These are phyloP conservation scores for Phoenoteleia sp. DNA, from an alignment of 2,888 invertebrate species.

Conservation along the genomic window DNA sequence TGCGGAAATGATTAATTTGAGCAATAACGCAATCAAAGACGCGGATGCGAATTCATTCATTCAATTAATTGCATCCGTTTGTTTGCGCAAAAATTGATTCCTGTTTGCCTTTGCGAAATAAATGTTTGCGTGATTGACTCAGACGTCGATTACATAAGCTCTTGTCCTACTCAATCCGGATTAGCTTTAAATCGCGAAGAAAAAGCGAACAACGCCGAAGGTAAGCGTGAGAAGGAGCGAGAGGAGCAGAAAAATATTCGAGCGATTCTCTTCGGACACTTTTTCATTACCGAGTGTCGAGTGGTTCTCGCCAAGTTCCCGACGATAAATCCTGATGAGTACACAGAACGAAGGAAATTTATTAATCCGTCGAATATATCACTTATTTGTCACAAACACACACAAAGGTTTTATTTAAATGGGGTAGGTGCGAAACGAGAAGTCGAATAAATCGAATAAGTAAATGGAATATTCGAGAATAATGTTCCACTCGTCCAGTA, in stretches of 20 bases:
- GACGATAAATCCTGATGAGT: constrained; percentile 57
- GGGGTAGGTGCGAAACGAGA: neutral
- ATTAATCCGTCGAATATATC: constrained; percentile 54
- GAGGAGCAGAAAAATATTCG: constrained; percentile 43
- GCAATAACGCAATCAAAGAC: neutral
- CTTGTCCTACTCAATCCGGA: constrained; percentile 50
- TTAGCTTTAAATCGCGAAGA: constrained; percentile 36
- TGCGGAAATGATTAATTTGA: neutral
- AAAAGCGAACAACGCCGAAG: constrained; percentile 42
- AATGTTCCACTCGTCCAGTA: no score
- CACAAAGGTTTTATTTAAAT: constrained; percentile 27
- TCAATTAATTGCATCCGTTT: constrained; percentile 9
- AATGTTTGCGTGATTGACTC: constrained; percentile 46
- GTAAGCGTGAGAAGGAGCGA: no score
- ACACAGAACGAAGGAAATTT: constrained; percentile 37
- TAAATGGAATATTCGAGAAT: no score
- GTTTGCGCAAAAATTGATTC: constrained; percentile 32
- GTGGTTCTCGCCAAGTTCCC: constrained; percentile 36
- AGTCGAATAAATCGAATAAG: neutral
- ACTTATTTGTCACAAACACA: constrained; percentile 50
- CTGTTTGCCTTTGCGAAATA: constrained; percentile 37
- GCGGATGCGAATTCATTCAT: neutral
- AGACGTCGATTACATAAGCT: constrained; percentile 51
- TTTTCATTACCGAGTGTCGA: constrained; percentile 55
- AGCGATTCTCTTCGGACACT: constrained; percentile 40